Percentiles rank a stretch among this genome's conserved stretches.
Conservation (phyloP, 2,113 vertebrate species). For the Pseudonaja textilis region DNA sequence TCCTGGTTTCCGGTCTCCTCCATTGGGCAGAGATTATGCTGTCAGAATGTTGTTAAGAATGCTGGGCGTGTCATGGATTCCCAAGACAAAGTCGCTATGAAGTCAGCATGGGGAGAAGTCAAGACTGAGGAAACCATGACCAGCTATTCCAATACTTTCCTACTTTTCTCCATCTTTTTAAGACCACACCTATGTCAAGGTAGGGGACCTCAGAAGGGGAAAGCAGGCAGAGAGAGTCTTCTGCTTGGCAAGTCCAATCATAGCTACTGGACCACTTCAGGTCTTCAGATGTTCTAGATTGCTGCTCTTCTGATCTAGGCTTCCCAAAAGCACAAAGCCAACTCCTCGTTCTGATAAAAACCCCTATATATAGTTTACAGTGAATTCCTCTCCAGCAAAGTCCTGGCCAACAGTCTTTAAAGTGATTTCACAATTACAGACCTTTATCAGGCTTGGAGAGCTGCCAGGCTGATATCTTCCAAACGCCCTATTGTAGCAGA, state of each 20-base stretch:
- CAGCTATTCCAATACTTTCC: background rate
- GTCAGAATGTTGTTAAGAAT: slow-evolving; percentile 20
- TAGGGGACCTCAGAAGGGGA: background rate
- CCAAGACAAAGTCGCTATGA: background rate
- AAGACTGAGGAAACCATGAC: background rate
- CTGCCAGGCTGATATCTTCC: too few species aligned
- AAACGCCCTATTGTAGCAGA: too few species aligned
- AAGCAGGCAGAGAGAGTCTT: background rate
- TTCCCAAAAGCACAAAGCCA: too few species aligned
- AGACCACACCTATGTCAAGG: slow-evolving; percentile 3
- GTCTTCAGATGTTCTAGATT: background rate
- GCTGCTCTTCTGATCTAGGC: too few species aligned
- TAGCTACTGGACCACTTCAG: background rate
- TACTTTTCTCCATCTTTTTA: slow-evolving; percentile 14
- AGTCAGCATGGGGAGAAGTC: background rate
- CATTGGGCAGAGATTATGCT: slow-evolving; percentile 11
- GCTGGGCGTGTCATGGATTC: background rate
- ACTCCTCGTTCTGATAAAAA: too few species aligned
- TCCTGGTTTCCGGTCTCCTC: background rate
- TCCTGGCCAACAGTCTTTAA: too few species aligned
- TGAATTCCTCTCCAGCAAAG: too few species aligned
- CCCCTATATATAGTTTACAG: too few species aligned
- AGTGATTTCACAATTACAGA: too few species aligned
- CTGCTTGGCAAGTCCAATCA: background rate
- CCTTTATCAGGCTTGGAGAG: too few species aligned